Percentiles rank a stretch among this genome's conserved stretches.
phyloP scores from a whole-genome alignment of 2,888 invertebrate genomes.

The Dolichopus griseipennis region DNA sequence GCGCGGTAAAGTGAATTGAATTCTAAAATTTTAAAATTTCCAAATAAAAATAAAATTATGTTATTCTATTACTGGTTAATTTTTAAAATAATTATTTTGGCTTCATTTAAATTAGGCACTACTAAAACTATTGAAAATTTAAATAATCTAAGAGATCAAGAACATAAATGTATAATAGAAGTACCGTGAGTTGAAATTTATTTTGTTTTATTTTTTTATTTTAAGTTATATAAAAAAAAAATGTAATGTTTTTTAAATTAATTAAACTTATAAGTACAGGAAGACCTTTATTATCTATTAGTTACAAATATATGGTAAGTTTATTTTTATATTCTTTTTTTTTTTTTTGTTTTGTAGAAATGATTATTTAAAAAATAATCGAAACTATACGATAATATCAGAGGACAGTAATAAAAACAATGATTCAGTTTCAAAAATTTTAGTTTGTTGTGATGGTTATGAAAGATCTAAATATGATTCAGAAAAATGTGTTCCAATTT shows the following conservation, averaged over 20 bases:
- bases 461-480: slow-evolving; percentile 50
- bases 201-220: neutral
- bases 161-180: neutral
- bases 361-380: neutral
- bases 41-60: no score
- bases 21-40: no score
- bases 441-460: slow-evolving; percentile 64
- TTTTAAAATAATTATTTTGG: no score
- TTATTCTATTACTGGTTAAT: no score
- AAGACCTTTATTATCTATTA: neutral
- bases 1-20: no score
- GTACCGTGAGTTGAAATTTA: neutral
- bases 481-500: slow-evolving; percentile 44
- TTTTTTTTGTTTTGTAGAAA: neutral
- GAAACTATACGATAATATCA: neutral
- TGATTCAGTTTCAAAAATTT: slow-evolving; percentile 39
- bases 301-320: neutral
- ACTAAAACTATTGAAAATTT: no score
- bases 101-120: no score
- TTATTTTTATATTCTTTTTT: no score
- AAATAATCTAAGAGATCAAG: neutral
- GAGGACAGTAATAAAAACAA: neutral
- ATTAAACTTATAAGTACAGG: neutral
- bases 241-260: neutral
- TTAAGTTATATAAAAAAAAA: no score